phyloP scores from a whole-genome alignment of 1,140 invertebrate species.

The Ceratoteleas bidentatus region DNA sequence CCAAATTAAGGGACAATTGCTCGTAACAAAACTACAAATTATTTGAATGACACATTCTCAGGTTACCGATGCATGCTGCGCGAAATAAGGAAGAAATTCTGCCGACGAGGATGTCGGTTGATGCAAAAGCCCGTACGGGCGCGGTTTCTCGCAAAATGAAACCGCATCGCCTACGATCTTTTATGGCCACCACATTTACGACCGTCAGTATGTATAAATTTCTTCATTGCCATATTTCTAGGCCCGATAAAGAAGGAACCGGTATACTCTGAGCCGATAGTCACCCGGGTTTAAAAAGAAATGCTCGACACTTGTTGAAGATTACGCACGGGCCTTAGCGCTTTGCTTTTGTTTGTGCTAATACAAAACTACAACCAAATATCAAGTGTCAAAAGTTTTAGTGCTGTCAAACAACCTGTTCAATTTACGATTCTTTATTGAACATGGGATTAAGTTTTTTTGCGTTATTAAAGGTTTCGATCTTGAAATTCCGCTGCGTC shows the following conservation, averaged over 20 bases:
- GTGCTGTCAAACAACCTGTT: conserved; percentile 10
- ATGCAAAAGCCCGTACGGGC: conserved; percentile 53
- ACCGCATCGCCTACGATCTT: conserved; percentile 64
- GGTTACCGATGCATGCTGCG: conserved; percentile 37
- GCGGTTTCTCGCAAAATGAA: conserved; percentile 61
- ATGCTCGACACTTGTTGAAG: conserved; percentile 56
- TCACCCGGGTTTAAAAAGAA: conserved; percentile 52
- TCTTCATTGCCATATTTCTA: conserved; percentile 67
- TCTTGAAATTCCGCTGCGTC: too few relatives aligned
- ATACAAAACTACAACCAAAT: conserved; percentile 31
- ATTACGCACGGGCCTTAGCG: conserved; percentile 35
- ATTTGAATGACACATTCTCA: conserved; percentile 53
- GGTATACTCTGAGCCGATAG: conserved; percentile 51
- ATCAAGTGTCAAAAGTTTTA: conserved; percentile 39
- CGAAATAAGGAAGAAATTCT: conserved; percentile 60
- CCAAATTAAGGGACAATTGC: conserved; percentile 33
- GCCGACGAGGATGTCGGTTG: conserved; percentile 28
- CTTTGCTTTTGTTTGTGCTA: conserved; percentile 54
- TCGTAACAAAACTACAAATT: conserved; percentile 30
- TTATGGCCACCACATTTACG: conserved; percentile 66
- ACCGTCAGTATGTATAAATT: conserved; percentile 64
- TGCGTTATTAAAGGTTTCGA: too few relatives aligned
- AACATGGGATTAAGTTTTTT: not conserved
- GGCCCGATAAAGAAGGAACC: conserved; percentile 66
- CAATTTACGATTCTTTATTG: conserved; percentile 28